Evolutionary conservation across 2,888 invertebrate species (phyloP).

Genomic region (Apodemia zela): DNA sequence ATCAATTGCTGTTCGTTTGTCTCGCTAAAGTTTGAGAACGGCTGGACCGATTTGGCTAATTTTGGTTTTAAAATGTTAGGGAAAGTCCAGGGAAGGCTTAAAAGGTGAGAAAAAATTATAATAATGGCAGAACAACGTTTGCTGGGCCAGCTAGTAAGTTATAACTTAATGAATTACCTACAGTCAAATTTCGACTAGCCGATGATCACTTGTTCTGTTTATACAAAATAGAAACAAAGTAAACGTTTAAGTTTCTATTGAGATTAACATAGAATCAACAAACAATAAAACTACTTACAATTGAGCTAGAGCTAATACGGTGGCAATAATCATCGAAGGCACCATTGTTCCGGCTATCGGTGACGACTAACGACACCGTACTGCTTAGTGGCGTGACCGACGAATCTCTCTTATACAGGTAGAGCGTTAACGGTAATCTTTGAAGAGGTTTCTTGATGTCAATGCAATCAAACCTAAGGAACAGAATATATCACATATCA

Average conservation of each 20-base stretch:
- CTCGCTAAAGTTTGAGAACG: no score
- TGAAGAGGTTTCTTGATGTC: conserved; percentile 5
- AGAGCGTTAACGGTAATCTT: not conserved
- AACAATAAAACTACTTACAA: conserved; percentile 53
- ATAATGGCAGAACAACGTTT: no score
- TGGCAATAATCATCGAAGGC: conserved; percentile 44
- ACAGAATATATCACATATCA: not conserved
- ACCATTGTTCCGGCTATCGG: conserved; percentile 50
- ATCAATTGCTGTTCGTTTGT: no score
- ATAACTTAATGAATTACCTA: no score
- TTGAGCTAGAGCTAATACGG: conserved; percentile 54
- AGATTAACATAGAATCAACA: conserved; percentile 21
- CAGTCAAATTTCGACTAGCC: no score
- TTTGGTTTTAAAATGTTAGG: no score
- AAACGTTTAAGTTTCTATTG: not conserved
- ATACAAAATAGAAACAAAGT: no score
- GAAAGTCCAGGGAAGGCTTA: no score
- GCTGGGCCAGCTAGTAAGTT: no score
- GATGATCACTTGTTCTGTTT: no score
- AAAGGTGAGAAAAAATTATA: no score
- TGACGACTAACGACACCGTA: conserved; percentile 43
- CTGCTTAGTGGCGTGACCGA: conserved; percentile 36
- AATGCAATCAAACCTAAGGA: not conserved
- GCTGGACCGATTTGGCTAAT: no score
- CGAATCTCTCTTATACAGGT: conserved; percentile 27